Evolutionary conservation across 2,888 invertebrate genomes (phyloP), one percentile per base, ranked within the genome.

Genomic region (Chloroclystis v-ata): DNA sequence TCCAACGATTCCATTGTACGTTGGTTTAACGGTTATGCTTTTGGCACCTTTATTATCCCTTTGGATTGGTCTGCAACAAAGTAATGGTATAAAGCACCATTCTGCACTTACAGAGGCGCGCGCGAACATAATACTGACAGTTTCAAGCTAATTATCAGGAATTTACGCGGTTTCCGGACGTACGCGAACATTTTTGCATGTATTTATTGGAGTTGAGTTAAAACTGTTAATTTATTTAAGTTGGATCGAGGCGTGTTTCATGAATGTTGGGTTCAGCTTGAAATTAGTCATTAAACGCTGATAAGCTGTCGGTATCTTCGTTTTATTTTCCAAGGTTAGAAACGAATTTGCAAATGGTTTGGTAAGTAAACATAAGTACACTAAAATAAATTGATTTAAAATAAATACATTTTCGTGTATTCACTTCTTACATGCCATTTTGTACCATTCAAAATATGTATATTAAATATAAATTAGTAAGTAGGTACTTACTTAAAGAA

Each of bases 11-110:
- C 97, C 97, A 84, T 95, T 94, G 63, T 75, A 67, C 25, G 75
- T 77, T 52, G 85, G 92, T 67, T 94, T 95, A 43, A 99, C 95
- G 75, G 92, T 91, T 69, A 98, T 96, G 61, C 94, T 92, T 72
- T 91, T 90, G 49, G 97, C 95, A 82, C 98, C 96, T 77, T 91
- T 92, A 78, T 93, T 82, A 75, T 85, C 86, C 86, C 86, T 84
- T 83, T 79, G 69, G 70, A 80, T 80, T 69, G 76, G 75, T 80
- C 86, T 87, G 81, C 44, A 78, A 82, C 72, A 74, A 72, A 65
- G 55, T 60, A 59, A 38, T 20, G 26, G 46, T 43, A 32, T 59
- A 46, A 46, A 37, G 14, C 43, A 37, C 47, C 50, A 51, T 49
- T 54, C 55, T 48, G 28, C 30, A 33, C 42, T 35, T 29, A 47